A percentile compares a stretch with the other conserved stretches of the same genome.
Evolutionary conservation across 1,140 invertebrate species (phyloP).

Genomic region (Diuraphis noxia): DNA sequence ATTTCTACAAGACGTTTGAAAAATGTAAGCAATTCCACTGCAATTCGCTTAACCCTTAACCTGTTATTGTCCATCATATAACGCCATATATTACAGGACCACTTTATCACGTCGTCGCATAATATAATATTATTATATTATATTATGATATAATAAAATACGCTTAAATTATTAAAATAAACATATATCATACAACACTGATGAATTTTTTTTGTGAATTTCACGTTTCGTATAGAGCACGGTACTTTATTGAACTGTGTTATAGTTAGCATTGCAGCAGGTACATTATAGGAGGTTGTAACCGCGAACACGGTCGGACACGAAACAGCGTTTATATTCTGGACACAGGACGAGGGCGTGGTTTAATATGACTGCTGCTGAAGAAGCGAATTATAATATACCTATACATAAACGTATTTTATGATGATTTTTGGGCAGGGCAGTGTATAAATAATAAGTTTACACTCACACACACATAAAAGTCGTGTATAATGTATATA

Average conservation of each 20-base stretch:
- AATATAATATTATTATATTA: too few relatives aligned
- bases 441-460: neutral
- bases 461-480: neutral
- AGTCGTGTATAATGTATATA: neutral
- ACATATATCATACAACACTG: too few relatives aligned
- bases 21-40: too few relatives aligned
- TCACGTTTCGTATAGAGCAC: too few relatives aligned
- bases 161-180: too few relatives aligned
- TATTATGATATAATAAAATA: too few relatives aligned
- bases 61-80: too few relatives aligned
- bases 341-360: conserved; percentile 37
- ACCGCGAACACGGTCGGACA: neutral
- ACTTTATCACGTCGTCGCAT: too few relatives aligned
- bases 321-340: conserved; percentile 14
- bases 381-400: neutral
- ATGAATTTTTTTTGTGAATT: too few relatives aligned
- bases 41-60: too few relatives aligned
- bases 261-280: neutral
- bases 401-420: neutral
- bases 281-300: neutral
- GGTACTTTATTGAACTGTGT: neutral
- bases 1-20: too few relatives aligned
- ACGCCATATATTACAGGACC: too few relatives aligned
- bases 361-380: neutral
- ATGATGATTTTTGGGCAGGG: conserved; percentile 32